Evolutionary conservation across 2,113 vertebrate genomes (phyloP), one percentile per base, ranked within the genome.

Genomic region (Tragelaphus strepsiceros): DNA sequence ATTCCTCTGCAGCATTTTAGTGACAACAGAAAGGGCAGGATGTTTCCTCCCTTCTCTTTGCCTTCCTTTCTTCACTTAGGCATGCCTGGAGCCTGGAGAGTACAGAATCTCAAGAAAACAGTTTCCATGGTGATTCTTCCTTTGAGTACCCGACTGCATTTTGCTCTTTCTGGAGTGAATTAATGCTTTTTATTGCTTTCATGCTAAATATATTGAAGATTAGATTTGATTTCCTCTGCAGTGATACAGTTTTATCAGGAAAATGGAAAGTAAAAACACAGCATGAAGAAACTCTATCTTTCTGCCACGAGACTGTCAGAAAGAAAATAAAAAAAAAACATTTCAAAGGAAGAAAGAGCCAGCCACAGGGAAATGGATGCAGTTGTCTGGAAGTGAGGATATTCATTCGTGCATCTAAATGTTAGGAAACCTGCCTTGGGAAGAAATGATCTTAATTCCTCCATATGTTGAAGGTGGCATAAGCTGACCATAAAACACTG

Each of bases 51-150:
- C 94, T 97, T 95, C 62, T n/a, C 17, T 93, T 89, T 6, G 92
- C 97, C 94, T 97, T 74, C 59, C 98, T 97, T 97, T 97, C 98
- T 99, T 98, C 97, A 97, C 97, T 98, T 98, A 98, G 97, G 98
- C 98, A 98, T 24, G 98, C 98, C 98, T 98, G 97, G 97, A 98
- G 98, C 99, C 99, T 98, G 96, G 87, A 98, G 98, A 98, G 98
- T 26, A 51, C 96, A 97, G 99, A 99, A 98, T 99, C 99, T 98
- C 98, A 99, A 98, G 99, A 98, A 98, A 99, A 99, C 98, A 97
- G 99, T 99, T 99, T 99, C 99, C 99, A 99, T 99, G 99, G 99
- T 99, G 99, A 99, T 98, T n/a, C 94, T 99, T 98, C 97, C 97
- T 98, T 98, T 97, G 96, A 98, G 98, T 98, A 98, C 98, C 98